Percentiles rank a stretch among this genome's conserved stretches.
Conservation (phyloP, 2,888 invertebrate genomes). For the Pollenia angustigena region DNA sequence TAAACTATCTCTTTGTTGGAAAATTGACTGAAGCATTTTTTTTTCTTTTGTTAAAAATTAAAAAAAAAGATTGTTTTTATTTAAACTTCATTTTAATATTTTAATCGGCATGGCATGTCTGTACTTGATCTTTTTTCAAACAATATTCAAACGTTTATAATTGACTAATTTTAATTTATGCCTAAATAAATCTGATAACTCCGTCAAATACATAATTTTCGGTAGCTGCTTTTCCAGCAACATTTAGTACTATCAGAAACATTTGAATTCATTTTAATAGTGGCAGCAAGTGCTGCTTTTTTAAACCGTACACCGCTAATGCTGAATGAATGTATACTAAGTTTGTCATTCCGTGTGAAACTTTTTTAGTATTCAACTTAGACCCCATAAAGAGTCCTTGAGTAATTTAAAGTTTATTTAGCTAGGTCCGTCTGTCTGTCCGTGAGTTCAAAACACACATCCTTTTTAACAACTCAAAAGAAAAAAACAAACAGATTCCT, state of each 20-base stretch:
- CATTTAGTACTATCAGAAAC: background rate
- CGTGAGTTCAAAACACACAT: no score
- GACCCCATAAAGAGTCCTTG: no score
- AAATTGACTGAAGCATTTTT: no score
- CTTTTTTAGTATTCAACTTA: no score
- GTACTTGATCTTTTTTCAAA: background rate
- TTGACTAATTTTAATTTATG: conserved; percentile 25
- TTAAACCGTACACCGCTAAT: background rate
- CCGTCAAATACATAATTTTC: conserved; percentile 33
- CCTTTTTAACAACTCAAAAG: no score
- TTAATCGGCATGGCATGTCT: background rate
- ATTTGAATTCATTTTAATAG: background rate
- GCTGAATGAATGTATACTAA: background rate
- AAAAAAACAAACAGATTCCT: no score
- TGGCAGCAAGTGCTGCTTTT: background rate
- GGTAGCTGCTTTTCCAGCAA: conserved; percentile 14
- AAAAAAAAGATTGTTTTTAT: background rate
- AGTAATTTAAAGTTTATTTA: no score
- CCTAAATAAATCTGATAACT: conserved; percentile 45
- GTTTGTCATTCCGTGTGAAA: no score
- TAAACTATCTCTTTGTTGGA: no score
- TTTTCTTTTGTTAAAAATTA: no score
- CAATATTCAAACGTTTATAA: background rate
- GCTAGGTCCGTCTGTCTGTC: no score
- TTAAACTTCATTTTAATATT: background rate